phyloP scores from a whole-genome alignment of 2,797 vertebrate genomes.

The Darevskia mixta region DNA sequence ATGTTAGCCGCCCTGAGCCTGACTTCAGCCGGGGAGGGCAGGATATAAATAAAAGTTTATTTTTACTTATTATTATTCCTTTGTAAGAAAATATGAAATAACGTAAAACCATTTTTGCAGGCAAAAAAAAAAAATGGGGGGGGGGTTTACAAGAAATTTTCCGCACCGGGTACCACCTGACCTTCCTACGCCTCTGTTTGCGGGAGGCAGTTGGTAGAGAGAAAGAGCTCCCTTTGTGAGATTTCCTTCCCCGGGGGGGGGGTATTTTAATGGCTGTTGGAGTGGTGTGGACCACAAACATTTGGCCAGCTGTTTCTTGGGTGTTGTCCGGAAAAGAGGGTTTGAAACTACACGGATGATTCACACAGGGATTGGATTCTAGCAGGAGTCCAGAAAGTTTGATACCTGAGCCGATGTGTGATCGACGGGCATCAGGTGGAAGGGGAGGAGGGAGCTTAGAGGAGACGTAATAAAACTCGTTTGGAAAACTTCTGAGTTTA shows the following conservation, averaged over 20 bases:
- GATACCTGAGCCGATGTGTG: constrained; percentile 59
- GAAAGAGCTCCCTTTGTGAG: constrained; percentile 37
- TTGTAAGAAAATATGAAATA: too few species aligned
- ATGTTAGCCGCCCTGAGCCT: too few species aligned
- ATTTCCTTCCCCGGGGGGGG: constrained; percentile 1
- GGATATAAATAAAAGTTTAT: too few species aligned
- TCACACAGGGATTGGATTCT: constrained; percentile 52
- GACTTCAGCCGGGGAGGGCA: too few species aligned
- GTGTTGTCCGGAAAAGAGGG: constrained; percentile 47
- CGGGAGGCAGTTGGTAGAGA: constrained; percentile 4
- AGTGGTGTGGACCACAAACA: constrained; percentile 25
- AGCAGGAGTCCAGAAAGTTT: constrained; percentile 47
- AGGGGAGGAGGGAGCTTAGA: constrained; percentile 7
- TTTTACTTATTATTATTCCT: too few species aligned
- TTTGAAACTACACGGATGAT: constrained; percentile 47
- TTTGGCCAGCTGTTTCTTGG: constrained; percentile 54
- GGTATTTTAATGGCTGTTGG: not conserved
- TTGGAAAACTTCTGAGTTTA: constrained; percentile 28
- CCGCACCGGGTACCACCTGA: too few species aligned
- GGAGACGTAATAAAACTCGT: constrained; percentile 34
- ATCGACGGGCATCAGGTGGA: constrained; percentile 40
- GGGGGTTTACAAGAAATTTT: too few species aligned
- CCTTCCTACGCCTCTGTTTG: too few species aligned
- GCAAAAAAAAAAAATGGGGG: too few species aligned
- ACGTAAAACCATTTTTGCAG: too few species aligned